phyloP scores from a whole-genome alignment of 1,140 invertebrate genomes.

The Mesaphorura yosii region DNA sequence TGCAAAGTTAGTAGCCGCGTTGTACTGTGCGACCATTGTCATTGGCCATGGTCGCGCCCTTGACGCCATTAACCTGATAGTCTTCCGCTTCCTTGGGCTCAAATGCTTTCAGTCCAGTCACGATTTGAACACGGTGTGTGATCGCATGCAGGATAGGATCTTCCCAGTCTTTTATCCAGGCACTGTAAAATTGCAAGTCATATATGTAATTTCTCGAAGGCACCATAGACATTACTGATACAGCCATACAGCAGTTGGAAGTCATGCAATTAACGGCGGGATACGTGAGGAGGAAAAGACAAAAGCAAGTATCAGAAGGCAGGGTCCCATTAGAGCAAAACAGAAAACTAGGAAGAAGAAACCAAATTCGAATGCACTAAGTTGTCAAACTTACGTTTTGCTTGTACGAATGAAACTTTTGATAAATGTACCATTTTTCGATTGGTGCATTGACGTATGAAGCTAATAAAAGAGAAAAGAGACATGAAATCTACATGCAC shows the following conservation, averaged over 20 bases:
- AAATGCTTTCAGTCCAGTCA: conserved; percentile 32
- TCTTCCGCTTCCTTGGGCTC: conserved; percentile 31
- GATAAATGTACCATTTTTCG: conserved; percentile 31
- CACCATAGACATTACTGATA: background rate
- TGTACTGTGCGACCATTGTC: background rate
- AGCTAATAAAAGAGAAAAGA: conserved; percentile 21
- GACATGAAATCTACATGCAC: too few relatives aligned
- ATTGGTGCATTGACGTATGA: conserved; percentile 23
- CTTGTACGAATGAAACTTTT: conserved; percentile 32
- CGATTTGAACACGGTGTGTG: conserved; percentile 31
- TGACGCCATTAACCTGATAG: conserved; percentile 30
- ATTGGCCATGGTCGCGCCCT: background rate
- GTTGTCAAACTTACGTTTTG: conserved; percentile 33
- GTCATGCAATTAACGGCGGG: too few relatives aligned
- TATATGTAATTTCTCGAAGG: background rate
- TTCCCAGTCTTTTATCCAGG: conserved; percentile 32
- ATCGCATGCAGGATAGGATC: conserved; percentile 28
- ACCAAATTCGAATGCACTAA: too few relatives aligned
- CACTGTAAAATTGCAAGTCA: conserved; percentile 22
- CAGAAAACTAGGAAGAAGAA: too few relatives aligned
- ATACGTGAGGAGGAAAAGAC: background rate
- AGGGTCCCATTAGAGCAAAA: background rate
- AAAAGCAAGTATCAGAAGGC: background rate
- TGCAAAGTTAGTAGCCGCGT: background rate
- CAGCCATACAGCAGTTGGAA: too few relatives aligned